Percentiles rank a stretch among this genome's conserved stretches.
Conservation (phyloP, 2,797 vertebrate species). For the Florisuga fusca region DNA sequence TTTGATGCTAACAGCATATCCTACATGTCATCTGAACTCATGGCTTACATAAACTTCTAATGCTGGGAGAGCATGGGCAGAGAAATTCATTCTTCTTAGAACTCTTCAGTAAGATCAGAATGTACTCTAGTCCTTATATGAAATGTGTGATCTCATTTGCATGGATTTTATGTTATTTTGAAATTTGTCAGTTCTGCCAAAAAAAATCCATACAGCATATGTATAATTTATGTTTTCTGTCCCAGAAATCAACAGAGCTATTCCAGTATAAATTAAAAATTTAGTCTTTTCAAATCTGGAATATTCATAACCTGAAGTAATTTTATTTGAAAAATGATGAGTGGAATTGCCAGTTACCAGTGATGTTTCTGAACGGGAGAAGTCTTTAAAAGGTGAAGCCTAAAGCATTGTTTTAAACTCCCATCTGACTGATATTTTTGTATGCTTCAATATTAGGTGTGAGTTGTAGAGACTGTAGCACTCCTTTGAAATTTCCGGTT, state of each 20-base stretch:
- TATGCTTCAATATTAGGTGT: neutral
- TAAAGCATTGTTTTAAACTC: neutral
- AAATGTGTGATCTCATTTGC: neutral
- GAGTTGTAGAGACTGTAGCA: neutral
- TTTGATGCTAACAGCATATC: neutral
- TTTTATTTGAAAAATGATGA: neutral
- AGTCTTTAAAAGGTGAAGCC: neutral
- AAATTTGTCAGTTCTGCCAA: neutral
- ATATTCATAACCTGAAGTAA: neutral
- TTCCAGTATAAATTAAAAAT: neutral
- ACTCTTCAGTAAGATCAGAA: neutral
- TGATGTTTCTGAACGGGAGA: neutral
- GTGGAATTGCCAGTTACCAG: neutral
- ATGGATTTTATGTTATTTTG: neutral
- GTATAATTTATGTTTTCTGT: neutral
- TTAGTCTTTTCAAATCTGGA: neutral
- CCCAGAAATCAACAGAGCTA: neutral
- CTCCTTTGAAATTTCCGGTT: conserved; percentile 37
- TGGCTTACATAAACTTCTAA: neutral
- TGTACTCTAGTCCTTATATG: neutral
- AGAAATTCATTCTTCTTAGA: neutral
- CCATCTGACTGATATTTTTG: neutral
- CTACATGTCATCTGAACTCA: neutral
- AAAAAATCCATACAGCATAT: neutral
- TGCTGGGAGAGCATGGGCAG: neutral